A percentile compares a stretch with the other conserved stretches of the same genome.
phyloP scores from a whole-genome alignment of 2,888 invertebrate genomes.

The Sminthurides aquaticus region DNA sequence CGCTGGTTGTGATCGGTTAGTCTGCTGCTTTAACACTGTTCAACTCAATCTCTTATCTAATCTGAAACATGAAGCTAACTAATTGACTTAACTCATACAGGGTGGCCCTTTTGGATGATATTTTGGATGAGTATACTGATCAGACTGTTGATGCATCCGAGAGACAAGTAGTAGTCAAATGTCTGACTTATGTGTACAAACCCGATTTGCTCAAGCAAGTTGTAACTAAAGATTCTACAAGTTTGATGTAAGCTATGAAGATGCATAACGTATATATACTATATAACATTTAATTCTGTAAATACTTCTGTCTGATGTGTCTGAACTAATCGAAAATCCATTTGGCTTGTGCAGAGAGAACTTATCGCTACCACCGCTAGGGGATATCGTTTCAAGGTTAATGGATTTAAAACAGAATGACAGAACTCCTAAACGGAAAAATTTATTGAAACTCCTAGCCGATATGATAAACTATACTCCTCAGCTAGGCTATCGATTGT shows the following conservation, averaged over 20 bases:
- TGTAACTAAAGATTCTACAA: conserved; percentile 31
- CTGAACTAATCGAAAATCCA: not conserved
- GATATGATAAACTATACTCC: conserved; percentile 34
- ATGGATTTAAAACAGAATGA: conserved; percentile 35
- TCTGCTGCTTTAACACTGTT: too few species aligned
- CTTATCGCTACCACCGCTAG: conserved; percentile 33
- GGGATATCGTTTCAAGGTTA: conserved; percentile 30
- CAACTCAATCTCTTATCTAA: too few species aligned
- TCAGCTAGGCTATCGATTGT: conserved; percentile 31
- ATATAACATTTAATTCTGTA: too few species aligned
- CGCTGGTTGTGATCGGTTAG: too few species aligned
- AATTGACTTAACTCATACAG: too few species aligned
- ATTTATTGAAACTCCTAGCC: conserved; percentile 33
- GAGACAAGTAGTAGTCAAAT: conserved; percentile 29
- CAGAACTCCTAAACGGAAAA: conserved; percentile 35
- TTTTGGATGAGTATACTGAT: conserved; percentile 33
- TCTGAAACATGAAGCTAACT: too few species aligned
- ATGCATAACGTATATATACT: too few species aligned
- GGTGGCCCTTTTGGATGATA: too few species aligned
- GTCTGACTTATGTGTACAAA: conserved; percentile 37
- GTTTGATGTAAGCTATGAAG: conserved; percentile 35
- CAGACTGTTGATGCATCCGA: conserved; percentile 34
- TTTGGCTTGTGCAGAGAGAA: conserved; percentile 25
- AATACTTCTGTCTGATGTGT: not conserved
- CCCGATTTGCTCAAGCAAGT: conserved; percentile 31